phyloP scores from a whole-genome alignment of 2,888 invertebrate species.

The Cheilosia soror region DNA sequence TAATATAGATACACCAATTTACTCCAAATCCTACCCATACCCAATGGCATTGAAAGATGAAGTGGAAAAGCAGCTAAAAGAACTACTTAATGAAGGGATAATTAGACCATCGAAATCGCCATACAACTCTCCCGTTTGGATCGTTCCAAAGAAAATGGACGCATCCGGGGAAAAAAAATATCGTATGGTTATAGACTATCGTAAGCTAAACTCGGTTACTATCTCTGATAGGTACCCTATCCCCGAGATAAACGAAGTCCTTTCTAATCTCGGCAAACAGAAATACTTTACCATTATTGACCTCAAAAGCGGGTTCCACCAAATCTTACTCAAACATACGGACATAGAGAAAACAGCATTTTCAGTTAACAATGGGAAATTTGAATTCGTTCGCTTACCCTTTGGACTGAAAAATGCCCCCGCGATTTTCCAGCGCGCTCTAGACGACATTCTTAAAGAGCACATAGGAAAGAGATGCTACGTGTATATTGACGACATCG shows the following conservation, averaged over 20 bases:
- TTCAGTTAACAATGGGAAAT: conserved; percentile 32
- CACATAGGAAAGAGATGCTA: conserved; percentile 37
- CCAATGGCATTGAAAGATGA: conserved; percentile 40
- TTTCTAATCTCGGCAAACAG: conserved; percentile 11
- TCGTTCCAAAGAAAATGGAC: conserved; percentile 43
- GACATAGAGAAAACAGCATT: conserved; percentile 41
- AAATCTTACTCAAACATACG: conserved; percentile 37
- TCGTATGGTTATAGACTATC: conserved; percentile 31
- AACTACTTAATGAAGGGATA: conserved; percentile 43
- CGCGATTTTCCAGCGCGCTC: conserved; percentile 33
- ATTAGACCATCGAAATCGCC: conserved; percentile 57
- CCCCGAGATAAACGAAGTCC: conserved; percentile 29
- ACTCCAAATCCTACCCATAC: conserved; percentile 57
- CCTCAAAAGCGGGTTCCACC: conserved; percentile 42
- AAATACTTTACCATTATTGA: conserved; percentile 26
- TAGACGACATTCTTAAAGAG: conserved; percentile 40
- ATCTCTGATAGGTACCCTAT: conserved; percentile 41
- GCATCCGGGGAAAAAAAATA: conserved; percentile 15
- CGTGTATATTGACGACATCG: conserved; percentile 52
- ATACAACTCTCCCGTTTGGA: conserved; percentile 63
- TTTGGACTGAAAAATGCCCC: conserved; percentile 50
- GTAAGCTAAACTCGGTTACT: conserved; percentile 41
- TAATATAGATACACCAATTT: conserved; percentile 39
- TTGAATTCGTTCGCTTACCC: conserved; percentile 41
- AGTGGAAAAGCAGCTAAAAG: conserved; percentile 44